These are phyloP conservation scores for Conus canariensis DNA, from an alignment of 2,888 invertebrate species.

Conservation along the genomic window DNA sequence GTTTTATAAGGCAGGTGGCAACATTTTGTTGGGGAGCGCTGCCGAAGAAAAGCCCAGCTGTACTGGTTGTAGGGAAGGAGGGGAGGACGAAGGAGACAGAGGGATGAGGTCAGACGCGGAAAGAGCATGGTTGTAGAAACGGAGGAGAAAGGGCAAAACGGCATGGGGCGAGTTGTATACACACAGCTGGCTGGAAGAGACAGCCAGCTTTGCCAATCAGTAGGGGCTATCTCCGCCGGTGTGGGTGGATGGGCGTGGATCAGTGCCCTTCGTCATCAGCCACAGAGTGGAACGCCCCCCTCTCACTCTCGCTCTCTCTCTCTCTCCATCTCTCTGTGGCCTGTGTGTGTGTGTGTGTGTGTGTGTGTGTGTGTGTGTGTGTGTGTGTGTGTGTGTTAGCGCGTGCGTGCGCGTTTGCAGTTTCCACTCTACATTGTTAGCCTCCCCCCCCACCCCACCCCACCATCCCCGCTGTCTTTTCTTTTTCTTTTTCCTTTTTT, in stretches of 20 bases:
- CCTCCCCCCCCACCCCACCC: too few relatives aligned
- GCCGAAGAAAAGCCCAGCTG: neutral
- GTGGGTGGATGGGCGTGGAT: slow-evolving; percentile 19
- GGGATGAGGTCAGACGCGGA: neutral
- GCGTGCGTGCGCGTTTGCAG: too few relatives aligned
- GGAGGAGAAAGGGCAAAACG: neutral
- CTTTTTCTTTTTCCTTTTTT: neutral
- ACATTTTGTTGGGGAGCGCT: neutral
- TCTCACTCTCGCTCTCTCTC: too few relatives aligned
- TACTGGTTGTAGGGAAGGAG: neutral
- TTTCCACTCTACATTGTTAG: neutral
- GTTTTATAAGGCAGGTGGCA: slow-evolving; percentile 10
- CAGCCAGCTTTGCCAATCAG: neutral
- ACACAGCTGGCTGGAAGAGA: neutral
- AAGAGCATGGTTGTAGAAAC: neutral
- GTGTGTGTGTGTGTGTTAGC: too few relatives aligned
- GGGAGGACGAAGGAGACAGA: neutral
- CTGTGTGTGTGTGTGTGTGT: too few relatives aligned
- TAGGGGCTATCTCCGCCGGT: neutral
- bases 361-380: too few relatives aligned
- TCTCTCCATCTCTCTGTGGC: too few relatives aligned
- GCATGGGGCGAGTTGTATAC: neutral
- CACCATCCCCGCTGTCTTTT: neutral
- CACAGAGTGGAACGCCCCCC: too few relatives aligned
- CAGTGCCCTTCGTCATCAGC: neutral